Evolutionary conservation across 2,797 vertebrate species (phyloP), one percentile per base, ranked within the genome.

Genomic region (Heteromormyrus szaboi): DNA sequence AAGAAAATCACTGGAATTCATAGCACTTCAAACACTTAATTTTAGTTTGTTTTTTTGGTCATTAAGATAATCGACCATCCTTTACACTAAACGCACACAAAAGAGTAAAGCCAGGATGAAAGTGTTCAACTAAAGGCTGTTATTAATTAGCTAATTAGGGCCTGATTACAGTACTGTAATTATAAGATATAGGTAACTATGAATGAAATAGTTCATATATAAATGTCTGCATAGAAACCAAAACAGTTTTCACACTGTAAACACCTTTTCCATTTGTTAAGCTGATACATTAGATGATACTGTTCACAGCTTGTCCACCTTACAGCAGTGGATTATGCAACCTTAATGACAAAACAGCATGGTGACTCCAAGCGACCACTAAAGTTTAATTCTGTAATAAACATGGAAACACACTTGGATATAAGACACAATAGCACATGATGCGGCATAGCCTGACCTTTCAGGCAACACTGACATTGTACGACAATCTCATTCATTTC

Each of bases 1-100:
- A 90, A 93, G 92, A 94, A 96, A 96, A 96, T 95, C 94, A 92
- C 89, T 90, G 91, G 91, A 97, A 97, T 97, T 96, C 96, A 96
- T 96, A 96, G 95, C 92, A 91, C 91, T 92, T 94, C 93, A 95
- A 94, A 96, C 93, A 25, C 94, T 91, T 92, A 95, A 92, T 92
- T 95, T 94, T 93, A 90, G 93, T 93, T 93, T 54, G 92, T 93
- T 90, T 91, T 91, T 93, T 91, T 93, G 93, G 92, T 91, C 89
- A 87, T 88, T 83, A 25, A 50, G 41, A 81, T 46, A 81, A 81
- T 22, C 76, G 8, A 81, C 37, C 76, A 46, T 81, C 76, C 17
- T 89, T 91, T 88, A 89, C 88, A 90, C 50, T 90, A 90, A 90
- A 91, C 86, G 89, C 87, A 41, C 53, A 50, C 89, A 37, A 90